A percentile compares a stretch with the other conserved stretches of the same genome.
Conservation (phyloP, 30 jellyfish, hydroid and myxozoan genomes). For the Aurelia sp. region DNA sequence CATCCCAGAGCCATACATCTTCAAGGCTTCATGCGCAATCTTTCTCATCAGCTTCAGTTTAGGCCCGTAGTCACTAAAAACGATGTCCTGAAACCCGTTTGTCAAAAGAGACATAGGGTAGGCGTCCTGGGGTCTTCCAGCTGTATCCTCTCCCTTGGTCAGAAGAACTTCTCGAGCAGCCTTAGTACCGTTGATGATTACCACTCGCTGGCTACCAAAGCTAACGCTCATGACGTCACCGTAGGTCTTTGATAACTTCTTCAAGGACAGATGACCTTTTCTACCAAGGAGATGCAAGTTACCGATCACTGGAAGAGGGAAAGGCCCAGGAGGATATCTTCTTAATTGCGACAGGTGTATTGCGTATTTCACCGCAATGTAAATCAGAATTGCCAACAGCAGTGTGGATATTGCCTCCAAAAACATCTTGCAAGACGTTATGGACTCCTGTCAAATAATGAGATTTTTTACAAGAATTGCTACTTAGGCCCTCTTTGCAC, state of each 20-base stretch:
- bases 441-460: too few relatives aligned
- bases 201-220: constrained; percentile 54
- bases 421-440: too few relatives aligned
- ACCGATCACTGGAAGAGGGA: constrained; percentile 88
- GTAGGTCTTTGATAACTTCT: constrained; percentile 7
- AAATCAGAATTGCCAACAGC: too few relatives aligned
- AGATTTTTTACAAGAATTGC: too few relatives aligned
- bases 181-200: constrained; percentile 25
- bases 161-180: constrained; percentile 45
- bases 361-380: constrained; percentile 24
- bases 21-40: constrained; percentile 45
- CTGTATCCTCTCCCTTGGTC: constrained; percentile 28
- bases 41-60: constrained; percentile 34
- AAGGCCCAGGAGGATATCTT: constrained; percentile 92
- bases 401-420: too few relatives aligned
- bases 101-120: not conserved
- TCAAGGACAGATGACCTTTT: not conserved
- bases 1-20: constrained; percentile 35
- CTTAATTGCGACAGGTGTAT: constrained; percentile 26
- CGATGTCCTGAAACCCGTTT: constrained; percentile 23
- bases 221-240: constrained; percentile 54
- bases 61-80: constrained; percentile 22
- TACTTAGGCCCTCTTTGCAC: too few relatives aligned
- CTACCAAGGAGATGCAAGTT: constrained; percentile 66
- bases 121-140: constrained; percentile 11